These are phyloP conservation scores for Heterotis niloticus DNA, from an alignment of 2,113 vertebrate genomes.

Conservation along the genomic window DNA sequence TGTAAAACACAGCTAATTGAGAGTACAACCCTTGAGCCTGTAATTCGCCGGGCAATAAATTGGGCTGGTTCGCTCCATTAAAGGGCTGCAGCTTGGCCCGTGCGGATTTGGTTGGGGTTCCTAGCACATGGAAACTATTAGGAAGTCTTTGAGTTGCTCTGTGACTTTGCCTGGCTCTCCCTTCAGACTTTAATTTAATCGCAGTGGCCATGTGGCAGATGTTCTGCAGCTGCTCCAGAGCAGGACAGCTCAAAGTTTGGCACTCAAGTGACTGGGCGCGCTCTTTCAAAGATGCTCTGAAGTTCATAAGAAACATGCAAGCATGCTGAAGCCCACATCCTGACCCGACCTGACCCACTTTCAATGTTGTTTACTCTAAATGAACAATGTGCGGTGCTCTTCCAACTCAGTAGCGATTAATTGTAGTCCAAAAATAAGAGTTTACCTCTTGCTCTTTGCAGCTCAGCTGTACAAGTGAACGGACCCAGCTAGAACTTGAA, in stretches of 20 bases:
- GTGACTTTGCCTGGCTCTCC: too few relatives aligned
- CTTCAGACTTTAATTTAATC: slow-evolving; percentile 2
- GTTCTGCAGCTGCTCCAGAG: slow-evolving; percentile 12
- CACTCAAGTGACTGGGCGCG: neutral
- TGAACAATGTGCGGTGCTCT: too few relatives aligned
- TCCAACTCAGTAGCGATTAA: neutral
- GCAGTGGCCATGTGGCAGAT: slow-evolving; percentile 33
- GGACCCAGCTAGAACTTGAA: neutral
- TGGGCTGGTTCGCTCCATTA: slow-evolving; percentile 7
- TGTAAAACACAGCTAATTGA: slow-evolving; percentile 44
- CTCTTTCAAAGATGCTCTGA: neutral
- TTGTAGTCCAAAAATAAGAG: neutral
- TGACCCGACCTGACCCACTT: neutral
- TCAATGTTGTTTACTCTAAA: neutral
- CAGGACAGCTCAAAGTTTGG: neutral
- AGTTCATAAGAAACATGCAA: slow-evolving; percentile 40
- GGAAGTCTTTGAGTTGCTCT: neutral
- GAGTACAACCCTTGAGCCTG: slow-evolving; percentile 27
- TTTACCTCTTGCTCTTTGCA: neutral
- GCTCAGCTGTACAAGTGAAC: neutral
- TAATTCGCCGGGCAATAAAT: slow-evolving; percentile 30
- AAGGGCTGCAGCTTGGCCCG: slow-evolving; percentile 30
- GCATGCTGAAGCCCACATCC: neutral
- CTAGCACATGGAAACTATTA: neutral
- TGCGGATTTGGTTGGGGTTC: neutral